Evolutionary conservation across 1,140 invertebrate species (phyloP), one percentile per base, ranked within the genome.

Genomic region (Macrocentrus cingulum): DNA sequence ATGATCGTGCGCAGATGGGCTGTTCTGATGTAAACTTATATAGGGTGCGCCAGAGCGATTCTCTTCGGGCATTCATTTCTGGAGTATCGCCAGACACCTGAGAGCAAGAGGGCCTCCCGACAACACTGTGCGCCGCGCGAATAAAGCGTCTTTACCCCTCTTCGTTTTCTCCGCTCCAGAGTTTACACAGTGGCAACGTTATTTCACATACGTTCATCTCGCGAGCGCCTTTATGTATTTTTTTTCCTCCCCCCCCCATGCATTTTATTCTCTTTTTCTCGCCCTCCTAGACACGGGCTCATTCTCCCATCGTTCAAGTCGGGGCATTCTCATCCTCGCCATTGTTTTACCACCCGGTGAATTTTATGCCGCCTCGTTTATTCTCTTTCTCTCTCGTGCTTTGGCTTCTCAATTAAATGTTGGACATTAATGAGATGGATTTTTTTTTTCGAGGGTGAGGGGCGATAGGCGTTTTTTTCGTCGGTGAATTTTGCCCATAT

Each of bases 21-120:
- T 34, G 18, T 34, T 16, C 49, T n/a, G n/a, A n/a, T n/a, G n/a
- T n/a, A n/a, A n/a, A 20, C 32, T 36, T 37, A 37, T 15, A 11
- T 34, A 34, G 6, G 6, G 29, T 34, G 13, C 16, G 32, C 15
- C 29, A 7, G 16, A 1, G 25, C 34, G 29, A 51, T 51, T 51
- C 34, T n/a, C 25, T 51, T 13, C 18, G 49, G 32, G 36, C 34
- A 16, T 51, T 51, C 49, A 37, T 51, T 51, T 19, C 49, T 51
- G 49, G 49, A 51, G 49, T 51, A 51, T 20, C 32, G 49, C 49
- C 49, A 51, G 49, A 51, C 49, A 51, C 49, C 49, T 51, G 49
- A 34, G 49, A 51, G 49, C 49, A 36, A 18, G 22, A 36, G 18
- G 32, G 25, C 18, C 4, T 16, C 7, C 9, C 15, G 49, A 20